Evolutionary conservation across 2,888 invertebrate genomes (phyloP), one percentile per base, ranked within the genome.

Genomic region (Thumatha senex): DNA sequence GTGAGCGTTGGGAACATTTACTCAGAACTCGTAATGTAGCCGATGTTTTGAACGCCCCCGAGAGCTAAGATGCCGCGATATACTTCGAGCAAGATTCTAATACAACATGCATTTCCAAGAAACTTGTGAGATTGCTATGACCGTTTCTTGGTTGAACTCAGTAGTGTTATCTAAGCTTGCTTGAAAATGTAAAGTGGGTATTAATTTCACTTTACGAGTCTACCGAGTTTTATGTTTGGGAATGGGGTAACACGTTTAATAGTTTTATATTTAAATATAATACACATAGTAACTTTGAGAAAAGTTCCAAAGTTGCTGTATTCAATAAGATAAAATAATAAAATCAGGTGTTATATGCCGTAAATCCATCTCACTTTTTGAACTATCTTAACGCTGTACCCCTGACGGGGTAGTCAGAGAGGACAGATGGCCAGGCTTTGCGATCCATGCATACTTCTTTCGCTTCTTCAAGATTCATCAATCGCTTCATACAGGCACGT

Each of bases 101-200:
- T 24, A 24, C 18, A 24, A 60, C 66, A 70, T 76, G 74, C 76
- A 68, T 73, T 77, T 75, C 76, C 70, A 44, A 74, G 76, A 76
- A 80, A 76, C 78, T 76, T 73, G 62, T 66, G 72, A 70, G 69
- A 67, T 69, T 48, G 47, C 58, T 63, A 62, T 69, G 56, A 34
- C 46, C 58, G 67, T 70, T 72, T 72, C 70, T 72, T 69, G 67
- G 76, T 75, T 69, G 74, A 73, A 70, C 71, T 46, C 44, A 29
- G 34, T 40, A 45, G 41, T 57, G 59, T 54, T 54, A 58, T 58
- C 42, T 46, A 48, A 42, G 30, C 42, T 48, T 41, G 48, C 54
- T 60, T 54, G 42, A 50, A 56, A 63, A 48, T 62, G 57, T 65
- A 54, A 62, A 54, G 46, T 54, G 49, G 40, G 33, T 51, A 53